phyloP scores from a whole-genome alignment of 2,113 vertebrate genomes.

The Uria aalge region DNA sequence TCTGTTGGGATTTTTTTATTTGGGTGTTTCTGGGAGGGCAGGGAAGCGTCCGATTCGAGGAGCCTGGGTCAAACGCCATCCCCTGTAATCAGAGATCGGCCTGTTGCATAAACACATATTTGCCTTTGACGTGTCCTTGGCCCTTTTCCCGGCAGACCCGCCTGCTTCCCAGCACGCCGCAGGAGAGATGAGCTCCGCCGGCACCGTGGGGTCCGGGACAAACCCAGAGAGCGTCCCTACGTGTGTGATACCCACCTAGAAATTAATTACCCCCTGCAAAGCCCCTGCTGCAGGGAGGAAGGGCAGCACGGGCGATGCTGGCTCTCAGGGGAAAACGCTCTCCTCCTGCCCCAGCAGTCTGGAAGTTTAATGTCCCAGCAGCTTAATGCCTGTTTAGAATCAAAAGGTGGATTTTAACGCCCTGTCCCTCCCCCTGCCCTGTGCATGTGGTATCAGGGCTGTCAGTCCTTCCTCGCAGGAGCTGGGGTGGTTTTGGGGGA shows the following conservation, averaged over 20 bases:
- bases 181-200: fast-evolving
- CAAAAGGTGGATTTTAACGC: neutral
- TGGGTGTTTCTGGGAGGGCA: neutral
- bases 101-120: neutral
- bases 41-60: neutral
- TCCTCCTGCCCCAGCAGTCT: neutral
- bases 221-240: no score
- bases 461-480: neutral
- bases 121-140: neutral
- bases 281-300: neutral
- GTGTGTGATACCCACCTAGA: no score
- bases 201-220: neutral
- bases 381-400: neutral
- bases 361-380: neutral
- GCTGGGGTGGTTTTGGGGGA: neutral
- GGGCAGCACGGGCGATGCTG: neutral
- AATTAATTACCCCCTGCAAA: neutral
- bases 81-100: neutral
- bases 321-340: neutral
- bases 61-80: neutral
- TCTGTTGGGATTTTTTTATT: neutral
- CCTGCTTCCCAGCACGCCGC: fast-evolving
- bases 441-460: neutral
- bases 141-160: neutral
- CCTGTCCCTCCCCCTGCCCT: neutral